Conservation (phyloP, 1,140 invertebrate genomes). For the Cotesia chilonis region DNA sequence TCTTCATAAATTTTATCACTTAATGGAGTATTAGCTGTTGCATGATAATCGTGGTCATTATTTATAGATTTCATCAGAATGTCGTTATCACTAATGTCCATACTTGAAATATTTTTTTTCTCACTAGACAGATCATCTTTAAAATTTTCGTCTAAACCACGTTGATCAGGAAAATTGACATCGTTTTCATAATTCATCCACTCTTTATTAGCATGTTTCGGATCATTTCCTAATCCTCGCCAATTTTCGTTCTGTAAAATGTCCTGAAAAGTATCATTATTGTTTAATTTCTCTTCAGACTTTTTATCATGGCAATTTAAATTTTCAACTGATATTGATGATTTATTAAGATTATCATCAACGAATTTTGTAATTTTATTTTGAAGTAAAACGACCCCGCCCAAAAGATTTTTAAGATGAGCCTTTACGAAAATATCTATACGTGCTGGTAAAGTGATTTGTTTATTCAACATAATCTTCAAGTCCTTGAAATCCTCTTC, state of each 20-base stretch:
- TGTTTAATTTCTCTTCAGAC: background rate
- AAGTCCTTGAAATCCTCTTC: conserved; percentile 1
- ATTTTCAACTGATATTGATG: background rate
- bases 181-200: background rate
- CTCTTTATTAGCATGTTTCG: background rate
- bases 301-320: background rate
- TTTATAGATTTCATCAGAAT: no score
- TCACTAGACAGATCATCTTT: no score
- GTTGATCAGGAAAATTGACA: background rate
- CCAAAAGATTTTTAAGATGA: background rate
- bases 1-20: no score
- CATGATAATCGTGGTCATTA: no score
- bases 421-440: background rate
- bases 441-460: background rate
- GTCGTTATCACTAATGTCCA: no score
- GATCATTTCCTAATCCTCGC: background rate
- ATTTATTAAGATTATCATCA: background rate
- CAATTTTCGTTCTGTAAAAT: background rate
- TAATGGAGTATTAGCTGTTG: background rate
- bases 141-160: no score
- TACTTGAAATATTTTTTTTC: no score
- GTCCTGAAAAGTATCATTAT: background rate
- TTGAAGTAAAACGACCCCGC: background rate
- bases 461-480: background rate
- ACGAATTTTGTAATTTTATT: conserved; percentile 4